These are phyloP conservation scores for Acromyrmex echinatior DNA, from an alignment of 1,140 invertebrate genomes.

Conservation along the genomic window DNA sequence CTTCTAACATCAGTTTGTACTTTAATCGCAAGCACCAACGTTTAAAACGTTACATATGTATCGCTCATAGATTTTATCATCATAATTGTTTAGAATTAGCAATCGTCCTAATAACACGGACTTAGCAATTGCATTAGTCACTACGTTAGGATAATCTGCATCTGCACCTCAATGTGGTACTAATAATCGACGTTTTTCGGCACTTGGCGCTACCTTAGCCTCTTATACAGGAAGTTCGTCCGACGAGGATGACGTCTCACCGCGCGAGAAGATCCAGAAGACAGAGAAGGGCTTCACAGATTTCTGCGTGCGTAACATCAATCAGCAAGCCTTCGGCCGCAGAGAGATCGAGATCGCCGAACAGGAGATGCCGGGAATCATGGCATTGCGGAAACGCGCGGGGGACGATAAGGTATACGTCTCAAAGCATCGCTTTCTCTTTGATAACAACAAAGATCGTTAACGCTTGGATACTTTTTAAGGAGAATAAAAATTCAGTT, in stretches of 20 bases:
- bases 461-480: neutral
- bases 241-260: constrained; percentile 94
- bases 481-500: constrained; percentile 14
- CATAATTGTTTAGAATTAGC: constrained; percentile 20
- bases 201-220: constrained; percentile 87
- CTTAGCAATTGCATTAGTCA: constrained; percentile 14
- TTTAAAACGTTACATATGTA: neutral
- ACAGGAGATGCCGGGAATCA: constrained; percentile 99
- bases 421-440: neutral
- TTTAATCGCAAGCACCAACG: too few relatives aligned
- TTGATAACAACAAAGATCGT: neutral
- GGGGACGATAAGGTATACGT: constrained; percentile 93
- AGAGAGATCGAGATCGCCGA: constrained; percentile 99
- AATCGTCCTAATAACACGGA: neutral
- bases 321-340: constrained; percentile 96
- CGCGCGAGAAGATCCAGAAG: constrained; percentile 94
- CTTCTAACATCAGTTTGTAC: neutral
- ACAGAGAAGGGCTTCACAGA: constrained; percentile 93
- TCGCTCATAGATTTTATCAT: neutral
- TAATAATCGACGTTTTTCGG: constrained; percentile 78
- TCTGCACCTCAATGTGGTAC: constrained; percentile 64
- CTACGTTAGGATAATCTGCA: constrained; percentile 16
- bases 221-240: constrained; percentile 96
- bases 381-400: constrained; percentile 96
- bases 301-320: constrained; percentile 97